Evolutionary conservation across 2,888 invertebrate genomes (phyloP), one percentile per base, ranked within the genome.

Genomic region (Drosophila ustulata): DNA sequence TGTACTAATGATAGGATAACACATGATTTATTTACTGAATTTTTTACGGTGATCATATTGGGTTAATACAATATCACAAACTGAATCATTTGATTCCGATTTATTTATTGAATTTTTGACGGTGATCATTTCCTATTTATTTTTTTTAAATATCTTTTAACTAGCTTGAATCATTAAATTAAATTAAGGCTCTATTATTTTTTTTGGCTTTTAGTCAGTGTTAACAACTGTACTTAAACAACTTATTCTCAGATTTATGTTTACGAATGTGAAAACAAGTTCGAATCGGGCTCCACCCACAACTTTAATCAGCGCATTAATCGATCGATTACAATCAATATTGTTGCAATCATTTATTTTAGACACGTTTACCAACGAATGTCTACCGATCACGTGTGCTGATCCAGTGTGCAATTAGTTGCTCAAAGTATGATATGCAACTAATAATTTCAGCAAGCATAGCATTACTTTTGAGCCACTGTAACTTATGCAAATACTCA

Each of bases 401-500:
- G 11, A 39, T 9, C 25, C 3, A 34, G 9, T 18, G 7, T 6
- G 52, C 46, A 43, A 34, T 62, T 62, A 30, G 6, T 23, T 8
- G 7, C 2, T 8, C 13, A 13, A 6, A 4, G 2, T 18, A 2
- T 18, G 9, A 6, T 28, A 43, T 30, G 26, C 23, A 28, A 47
- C 30, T 41, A 49, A 6, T 7, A 30, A n/a, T 25, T n/a, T 30
- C 4, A 26, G 7, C 26, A 32, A 11, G 1, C 6, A 23, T 32
- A 8, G 1, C 43, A 61, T 57, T 9, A 66, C 30, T 41, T 61
- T 56, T 1, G 41, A 13, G n/a, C 34, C 71, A 76, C 66, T 76
- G 71, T 71, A 47, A 8, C n/a, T 32, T 30, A 18, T 8, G 1
- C 26, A 25, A 41, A 41, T 74, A 76, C 76, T 76, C 66, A 78